A percentile compares a stretch with the other conserved stretches of the same genome.
These are phyloP conservation scores for Fissipunctia ypsillon DNA, from an alignment of 2,888 invertebrate genomes.

Conservation along the genomic window DNA sequence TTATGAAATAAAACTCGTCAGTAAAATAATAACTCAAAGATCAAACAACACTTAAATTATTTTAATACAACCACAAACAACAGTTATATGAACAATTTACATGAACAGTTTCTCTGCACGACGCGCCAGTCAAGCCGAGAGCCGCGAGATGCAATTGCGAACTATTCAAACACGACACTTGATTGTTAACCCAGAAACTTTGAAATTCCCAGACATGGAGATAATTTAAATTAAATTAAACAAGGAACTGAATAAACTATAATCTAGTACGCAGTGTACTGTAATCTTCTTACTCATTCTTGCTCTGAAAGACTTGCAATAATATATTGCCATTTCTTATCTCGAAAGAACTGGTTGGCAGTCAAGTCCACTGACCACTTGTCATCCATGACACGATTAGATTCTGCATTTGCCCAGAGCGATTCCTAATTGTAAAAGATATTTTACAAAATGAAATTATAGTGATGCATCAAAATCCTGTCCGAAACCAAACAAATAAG, in stretches of 20 bases:
- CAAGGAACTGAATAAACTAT: conserved; percentile 52
- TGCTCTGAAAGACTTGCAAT: conserved; percentile 18
- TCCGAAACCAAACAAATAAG: background rate
- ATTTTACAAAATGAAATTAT: background rate
- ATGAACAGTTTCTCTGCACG: conserved; percentile 60
- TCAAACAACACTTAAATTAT: conserved; percentile 34
- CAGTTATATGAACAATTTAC: conserved; percentile 57
- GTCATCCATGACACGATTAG: conserved; percentile 23
- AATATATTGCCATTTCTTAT: conserved; percentile 14
- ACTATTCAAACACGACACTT: conserved; percentile 61
- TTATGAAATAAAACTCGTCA: background rate
- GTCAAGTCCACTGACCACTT: conserved; percentile 11
- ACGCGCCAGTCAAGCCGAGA: conserved; percentile 41
- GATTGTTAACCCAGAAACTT: conserved; percentile 63
- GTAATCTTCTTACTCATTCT: conserved; percentile 36
- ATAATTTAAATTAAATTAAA: conserved; percentile 62
- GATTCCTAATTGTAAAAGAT: background rate
- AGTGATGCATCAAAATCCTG: background rate
- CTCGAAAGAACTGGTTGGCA: conserved; percentile 30
- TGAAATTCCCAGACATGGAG: conserved; percentile 54
- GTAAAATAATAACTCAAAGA: conserved; percentile 15
- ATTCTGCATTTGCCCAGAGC: background rate
- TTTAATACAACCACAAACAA: conserved; percentile 38
- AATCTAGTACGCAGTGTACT: conserved; percentile 30
- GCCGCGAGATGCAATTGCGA: conserved; percentile 57